Conservation (phyloP, 1,140 invertebrate species). For the Bombus waltoni region DNA sequence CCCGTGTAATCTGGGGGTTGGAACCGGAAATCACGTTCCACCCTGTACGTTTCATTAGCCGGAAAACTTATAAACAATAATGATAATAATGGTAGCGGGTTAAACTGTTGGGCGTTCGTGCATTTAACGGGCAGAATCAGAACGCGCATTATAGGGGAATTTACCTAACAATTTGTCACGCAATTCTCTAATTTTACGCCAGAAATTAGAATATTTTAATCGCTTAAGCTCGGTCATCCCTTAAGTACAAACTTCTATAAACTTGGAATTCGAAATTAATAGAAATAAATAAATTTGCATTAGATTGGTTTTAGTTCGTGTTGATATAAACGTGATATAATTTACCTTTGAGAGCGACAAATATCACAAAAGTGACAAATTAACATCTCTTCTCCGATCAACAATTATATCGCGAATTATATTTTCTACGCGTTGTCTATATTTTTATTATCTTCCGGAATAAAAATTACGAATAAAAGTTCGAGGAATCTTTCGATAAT, state of each 20-base stretch:
- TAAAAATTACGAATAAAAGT: no score
- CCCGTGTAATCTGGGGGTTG: constrained; percentile 37
- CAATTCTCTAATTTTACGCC: not conserved
- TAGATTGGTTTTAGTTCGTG: not conserved
- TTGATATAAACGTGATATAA: no score
- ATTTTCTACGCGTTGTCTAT: no score
- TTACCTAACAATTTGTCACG: constrained; percentile 10
- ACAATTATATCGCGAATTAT: no score
- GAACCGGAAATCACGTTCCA: constrained; percentile 37
- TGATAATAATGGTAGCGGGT: constrained; percentile 7
- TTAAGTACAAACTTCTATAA: not conserved
- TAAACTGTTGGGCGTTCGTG: constrained; percentile 16
- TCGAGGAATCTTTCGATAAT: no score
- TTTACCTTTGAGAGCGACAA: no score
- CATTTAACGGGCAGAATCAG: not conserved
- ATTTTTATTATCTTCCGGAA: no score
- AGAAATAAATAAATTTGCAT: not conserved
- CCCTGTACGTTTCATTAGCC: constrained; percentile 39
- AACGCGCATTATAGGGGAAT: not conserved
- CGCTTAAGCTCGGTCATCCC: not conserved
- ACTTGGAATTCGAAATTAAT: not conserved
- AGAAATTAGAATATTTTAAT: not conserved
- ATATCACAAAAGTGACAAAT: no score
- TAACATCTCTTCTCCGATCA: not conserved
- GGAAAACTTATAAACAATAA: constrained; percentile 50